Evolutionary conservation across 2,797 vertebrate species (phyloP).

Genomic region (Thamnophis elegans): DNA sequence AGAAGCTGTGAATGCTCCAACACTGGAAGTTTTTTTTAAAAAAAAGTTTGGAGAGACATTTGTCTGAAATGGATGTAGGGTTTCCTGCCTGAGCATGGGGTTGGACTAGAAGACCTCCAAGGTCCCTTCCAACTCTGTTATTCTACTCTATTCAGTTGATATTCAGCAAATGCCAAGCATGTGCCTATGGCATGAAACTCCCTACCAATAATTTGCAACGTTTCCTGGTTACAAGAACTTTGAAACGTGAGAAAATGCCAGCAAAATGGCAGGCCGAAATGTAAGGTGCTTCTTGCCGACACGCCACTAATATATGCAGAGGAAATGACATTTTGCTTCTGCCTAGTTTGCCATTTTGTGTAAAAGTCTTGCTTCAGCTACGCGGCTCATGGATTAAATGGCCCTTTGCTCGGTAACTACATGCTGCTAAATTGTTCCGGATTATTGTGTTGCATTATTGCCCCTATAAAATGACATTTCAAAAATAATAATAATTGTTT

Average conservation of each 20-base stretch:
- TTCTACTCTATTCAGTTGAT: neutral
- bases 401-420: conserved; percentile 76
- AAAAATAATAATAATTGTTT: conserved; percentile 79
- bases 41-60: no score
- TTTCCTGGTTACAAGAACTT: neutral
- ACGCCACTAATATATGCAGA: conserved; percentile 41
- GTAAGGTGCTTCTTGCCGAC: neutral
- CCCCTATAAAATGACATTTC: conserved; percentile 75
- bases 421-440: conserved; percentile 76
- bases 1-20: no score
- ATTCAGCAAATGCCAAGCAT: neutral
- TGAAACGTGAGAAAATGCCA: conserved; percentile 37
- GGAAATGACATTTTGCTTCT: conserved; percentile 69
- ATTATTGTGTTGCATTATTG: conserved; percentile 76
- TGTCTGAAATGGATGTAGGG: no score
- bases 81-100: no score
- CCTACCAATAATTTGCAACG: neutral
- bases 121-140: neutral
- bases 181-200: neutral
- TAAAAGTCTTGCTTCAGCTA: conserved; percentile 71
- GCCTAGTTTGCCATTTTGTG: conserved; percentile 70
- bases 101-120: no score
- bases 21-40: no score
- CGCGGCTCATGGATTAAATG: conserved; percentile 72
- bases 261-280: conserved; percentile 47